A percentile compares a stretch with the other conserved stretches of the same genome.
Conservation (phyloP, 2,113 vertebrate species). For the Panthera leo region DNA sequence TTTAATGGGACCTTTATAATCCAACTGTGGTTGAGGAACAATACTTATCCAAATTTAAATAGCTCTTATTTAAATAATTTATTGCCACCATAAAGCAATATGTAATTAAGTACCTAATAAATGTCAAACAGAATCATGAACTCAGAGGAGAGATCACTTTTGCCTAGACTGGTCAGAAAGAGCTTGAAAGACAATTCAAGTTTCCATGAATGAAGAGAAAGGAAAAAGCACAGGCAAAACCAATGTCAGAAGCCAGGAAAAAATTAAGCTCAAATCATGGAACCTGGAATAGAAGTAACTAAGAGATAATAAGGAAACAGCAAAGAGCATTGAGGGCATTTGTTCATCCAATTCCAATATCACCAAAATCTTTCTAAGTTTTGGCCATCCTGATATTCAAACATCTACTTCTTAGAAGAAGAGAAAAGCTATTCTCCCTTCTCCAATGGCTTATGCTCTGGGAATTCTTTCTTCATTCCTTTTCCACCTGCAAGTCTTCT, state of each 20-base stretch:
- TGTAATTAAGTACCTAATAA: not conserved
- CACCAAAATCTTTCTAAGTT: not conserved
- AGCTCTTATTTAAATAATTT: conserved; percentile 35
- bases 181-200: not conserved
- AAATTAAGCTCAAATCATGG: not conserved
- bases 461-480: not conserved
- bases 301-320: not conserved
- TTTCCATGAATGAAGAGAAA: not conserved
- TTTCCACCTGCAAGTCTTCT: not conserved
- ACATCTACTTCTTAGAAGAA: not conserved
- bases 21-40: not conserved
- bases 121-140: not conserved
- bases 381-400: not conserved
- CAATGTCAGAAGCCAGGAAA: not conserved
- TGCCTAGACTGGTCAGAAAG: not conserved
- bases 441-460: not conserved
- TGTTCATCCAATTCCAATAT: not conserved
- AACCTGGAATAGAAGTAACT: not conserved
- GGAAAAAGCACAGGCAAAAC: not conserved
- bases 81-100: not conserved
- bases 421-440: not conserved
- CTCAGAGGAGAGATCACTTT: not conserved
- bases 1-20: not conserved
- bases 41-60: not conserved
- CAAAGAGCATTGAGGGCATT: not conserved